Evolutionary conservation across 2,797 vertebrate genomes (phyloP), one percentile per base, ranked within the genome.

Genomic region (Ptychadena robeensis): DNA sequence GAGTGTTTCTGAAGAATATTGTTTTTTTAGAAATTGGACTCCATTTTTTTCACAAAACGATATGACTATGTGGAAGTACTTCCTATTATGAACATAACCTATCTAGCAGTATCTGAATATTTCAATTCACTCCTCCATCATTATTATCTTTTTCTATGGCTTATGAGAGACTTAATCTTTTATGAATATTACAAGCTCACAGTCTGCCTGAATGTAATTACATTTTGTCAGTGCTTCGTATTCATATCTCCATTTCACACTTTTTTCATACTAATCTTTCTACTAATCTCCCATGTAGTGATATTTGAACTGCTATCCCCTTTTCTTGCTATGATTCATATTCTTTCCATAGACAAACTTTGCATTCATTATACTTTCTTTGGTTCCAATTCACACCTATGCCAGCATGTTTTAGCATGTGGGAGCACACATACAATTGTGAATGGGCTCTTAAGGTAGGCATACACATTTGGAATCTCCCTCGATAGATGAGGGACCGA

Each of bases 91-190:
- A 61, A 28, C 57, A 35, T 75, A 75, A 63, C 57, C 61, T 59
- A 63, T 75, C 59, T 15, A 0, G 34, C 14, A 61, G 22, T 73
- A 61, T 73, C 53, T 73, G 32, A 75, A 63, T 31, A n/a, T 63
- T 73, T 73, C 37, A 25, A 37, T 75, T 63, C 73, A 63, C 73
- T 35, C 31, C 31, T 31, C 14, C 14, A 12, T 32, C n/a, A 61
- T 74, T 63, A 74, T 63, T 63, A 35, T 25, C 59, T 61, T 73
- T 53, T 74, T 14, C n/a, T 59, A 32, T 59, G 71, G 44, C 48
- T 74, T 61, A 61, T 57, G 25, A 37, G 48, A 35, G 32, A 14
- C 32, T 59, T 25, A 30, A 59, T 75, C 59, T 38, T 75, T 63
- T 28, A 57, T 75, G 34, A 75, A 35, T 35, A 27, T 74, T 74